Percentiles rank a stretch among this genome's conserved stretches.
Conservation (phyloP, 2,797 vertebrate genomes). For the Denticeps clupeoides region DNA sequence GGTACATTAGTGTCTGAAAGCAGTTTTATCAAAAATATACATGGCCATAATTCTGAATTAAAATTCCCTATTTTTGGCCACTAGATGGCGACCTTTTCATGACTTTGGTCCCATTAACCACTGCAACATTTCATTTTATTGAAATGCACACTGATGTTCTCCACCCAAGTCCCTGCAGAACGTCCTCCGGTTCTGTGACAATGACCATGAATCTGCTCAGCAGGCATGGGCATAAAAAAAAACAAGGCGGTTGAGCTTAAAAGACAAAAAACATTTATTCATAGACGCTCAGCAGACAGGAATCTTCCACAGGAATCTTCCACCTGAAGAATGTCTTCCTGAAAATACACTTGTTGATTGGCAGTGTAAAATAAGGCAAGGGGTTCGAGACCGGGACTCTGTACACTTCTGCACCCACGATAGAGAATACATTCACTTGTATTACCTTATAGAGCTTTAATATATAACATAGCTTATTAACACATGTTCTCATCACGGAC, state of each 20-base stretch:
- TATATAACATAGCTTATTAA: conserved; percentile 38
- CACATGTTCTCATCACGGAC: conserved; percentile 38
- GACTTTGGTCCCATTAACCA: too few species aligned
- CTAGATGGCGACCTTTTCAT: too few species aligned
- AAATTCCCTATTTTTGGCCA: too few species aligned
- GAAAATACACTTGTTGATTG: conserved; percentile 67
- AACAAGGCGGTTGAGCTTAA: conserved; percentile 20
- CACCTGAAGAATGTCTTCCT: conserved; percentile 65
- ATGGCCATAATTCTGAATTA: too few species aligned
- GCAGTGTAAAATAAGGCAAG: conserved; percentile 77
- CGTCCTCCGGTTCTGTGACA: too few species aligned
- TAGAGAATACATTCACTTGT: conserved; percentile 66
- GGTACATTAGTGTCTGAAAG: too few species aligned
- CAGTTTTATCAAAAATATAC: too few species aligned
- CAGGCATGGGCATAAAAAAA: neutral
- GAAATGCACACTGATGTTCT: too few species aligned
- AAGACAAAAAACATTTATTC: conserved; percentile 65
- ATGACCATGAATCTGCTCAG: neutral
- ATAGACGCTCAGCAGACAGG: conserved; percentile 58
- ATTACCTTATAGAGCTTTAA: conserved; percentile 51
- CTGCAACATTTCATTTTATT: too few species aligned
- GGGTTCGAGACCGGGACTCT: conserved; percentile 53
- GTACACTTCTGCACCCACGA: conserved; percentile 57
- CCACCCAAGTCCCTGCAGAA: too few species aligned
- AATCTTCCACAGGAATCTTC: too few species aligned